phyloP scores from a whole-genome alignment of 2,113 vertebrate species.

The Natator depressus region DNA sequence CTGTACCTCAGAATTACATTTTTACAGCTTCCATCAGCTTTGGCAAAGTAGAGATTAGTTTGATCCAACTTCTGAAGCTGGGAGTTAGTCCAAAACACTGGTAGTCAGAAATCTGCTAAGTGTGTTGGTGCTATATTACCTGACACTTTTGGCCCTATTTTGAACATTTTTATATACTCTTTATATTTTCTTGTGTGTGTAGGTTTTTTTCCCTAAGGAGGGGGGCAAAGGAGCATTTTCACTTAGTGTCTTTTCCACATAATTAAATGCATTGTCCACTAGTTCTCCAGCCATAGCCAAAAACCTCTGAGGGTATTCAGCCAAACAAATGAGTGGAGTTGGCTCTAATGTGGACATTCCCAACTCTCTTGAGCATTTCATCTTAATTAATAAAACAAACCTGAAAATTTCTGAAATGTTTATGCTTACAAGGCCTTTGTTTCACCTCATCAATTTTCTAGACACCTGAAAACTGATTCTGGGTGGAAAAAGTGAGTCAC shows the following conservation, averaged over 20 bases:
- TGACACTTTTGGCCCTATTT: slow-evolving; percentile 74
- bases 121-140: slow-evolving; percentile 74
- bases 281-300: not conserved
- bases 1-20: slow-evolving; percentile 49
- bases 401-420: slow-evolving; percentile 20
- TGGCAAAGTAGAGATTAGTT: slow-evolving; percentile 71
- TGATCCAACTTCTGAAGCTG: slow-evolving; percentile 78
- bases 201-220: slow-evolving; percentile 32
- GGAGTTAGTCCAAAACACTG: slow-evolving; percentile 71
- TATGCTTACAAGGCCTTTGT: slow-evolving; percentile 3
- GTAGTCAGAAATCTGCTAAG: slow-evolving; percentile 73
- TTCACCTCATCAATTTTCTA: slow-evolving; percentile 42
- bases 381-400: slow-evolving; percentile 53
- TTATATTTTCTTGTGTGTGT: slow-evolving; percentile 58
- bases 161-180: slow-evolving; percentile 48
- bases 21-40: slow-evolving; percentile 70
- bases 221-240: slow-evolving; percentile 1
- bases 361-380: slow-evolving; percentile 18
- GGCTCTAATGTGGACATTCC: not conserved
- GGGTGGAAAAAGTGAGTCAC: not conserved
- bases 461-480: slow-evolving; percentile 27
- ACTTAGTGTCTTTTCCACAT: slow-evolving; percentile 21
- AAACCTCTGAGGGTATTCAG: not conserved
- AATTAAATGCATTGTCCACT: slow-evolving; percentile 2
- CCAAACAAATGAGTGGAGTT: not conserved